A percentile compares a stretch with the other conserved stretches of the same genome.
These are phyloP conservation scores for Sipha maydis DNA, from an alignment of 2,888 invertebrate genomes.

Conservation along the genomic window DNA sequence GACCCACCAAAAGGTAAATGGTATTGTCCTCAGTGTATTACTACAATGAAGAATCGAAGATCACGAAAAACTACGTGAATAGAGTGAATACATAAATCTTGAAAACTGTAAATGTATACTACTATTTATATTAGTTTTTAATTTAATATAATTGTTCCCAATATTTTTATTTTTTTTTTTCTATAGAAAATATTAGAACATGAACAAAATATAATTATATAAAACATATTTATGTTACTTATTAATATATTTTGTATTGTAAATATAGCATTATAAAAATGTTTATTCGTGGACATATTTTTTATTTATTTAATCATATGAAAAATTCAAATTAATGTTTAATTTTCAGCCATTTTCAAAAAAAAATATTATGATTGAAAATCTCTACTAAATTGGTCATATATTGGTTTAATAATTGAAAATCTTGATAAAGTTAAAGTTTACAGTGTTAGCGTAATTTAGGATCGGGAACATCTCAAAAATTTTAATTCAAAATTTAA, in stretches of 20 bases:
- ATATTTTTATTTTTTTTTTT: neutral
- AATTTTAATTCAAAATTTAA: too few relatives aligned
- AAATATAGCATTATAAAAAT: neutral
- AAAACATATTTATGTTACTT: neutral
- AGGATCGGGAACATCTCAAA: too few relatives aligned
- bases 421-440: too few relatives aligned
- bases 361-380: too few relatives aligned
- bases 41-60: constrained; percentile 81
- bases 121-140: constrained; percentile 5
- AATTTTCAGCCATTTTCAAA: too few relatives aligned
- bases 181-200: neutral
- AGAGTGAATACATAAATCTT: neutral
- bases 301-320: neutral
- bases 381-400: too few relatives aligned
- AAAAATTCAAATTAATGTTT: neutral
- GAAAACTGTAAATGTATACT: neutral
- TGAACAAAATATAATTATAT: constrained; percentile 12
- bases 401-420: too few relatives aligned
- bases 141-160: constrained; percentile 18
- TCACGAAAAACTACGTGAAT: constrained; percentile 72
- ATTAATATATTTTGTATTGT: constrained; percentile 12
- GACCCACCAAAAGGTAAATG: constrained; percentile 98
- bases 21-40: constrained; percentile 96
- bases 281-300: neutral
- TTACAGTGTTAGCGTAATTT: too few relatives aligned